phyloP scores from a whole-genome alignment of 2,113 vertebrate genomes.

The Crocuta crocuta region DNA sequence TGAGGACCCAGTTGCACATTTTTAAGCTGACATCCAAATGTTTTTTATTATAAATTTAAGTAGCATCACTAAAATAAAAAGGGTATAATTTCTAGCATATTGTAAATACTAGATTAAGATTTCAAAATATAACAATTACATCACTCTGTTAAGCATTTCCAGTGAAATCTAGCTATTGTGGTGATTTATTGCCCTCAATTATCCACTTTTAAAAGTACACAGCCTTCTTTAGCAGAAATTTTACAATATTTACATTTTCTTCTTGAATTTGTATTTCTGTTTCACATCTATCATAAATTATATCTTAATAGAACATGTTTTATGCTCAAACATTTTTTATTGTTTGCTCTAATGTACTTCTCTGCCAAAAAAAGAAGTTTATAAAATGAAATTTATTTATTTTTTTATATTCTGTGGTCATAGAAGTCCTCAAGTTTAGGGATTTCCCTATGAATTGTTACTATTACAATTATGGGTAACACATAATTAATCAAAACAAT shows the following conservation, averaged over 20 bases:
- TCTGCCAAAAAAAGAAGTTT: background rate
- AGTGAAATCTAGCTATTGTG: background rate
- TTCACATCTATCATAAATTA: background rate
- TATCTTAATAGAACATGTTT: background rate
- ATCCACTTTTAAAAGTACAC: background rate
- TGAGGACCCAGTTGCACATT: background rate
- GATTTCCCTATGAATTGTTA: background rate
- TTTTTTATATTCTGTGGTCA: background rate
- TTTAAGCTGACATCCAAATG: background rate
- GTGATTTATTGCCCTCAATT: slow-evolving; percentile 1
- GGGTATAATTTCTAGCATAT: background rate
- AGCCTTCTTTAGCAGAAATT: slow-evolving; percentile 20
- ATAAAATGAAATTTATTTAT: slow-evolving; percentile 19
- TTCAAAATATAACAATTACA: slow-evolving; percentile 11
- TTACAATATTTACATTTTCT: slow-evolving; percentile 46
- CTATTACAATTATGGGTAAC: background rate
- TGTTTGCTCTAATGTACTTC: background rate
- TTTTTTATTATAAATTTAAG: background rate
- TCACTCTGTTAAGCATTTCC: background rate
- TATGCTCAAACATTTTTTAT: background rate
- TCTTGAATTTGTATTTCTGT: slow-evolving; percentile 11
- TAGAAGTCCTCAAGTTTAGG: background rate
- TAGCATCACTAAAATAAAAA: background rate
- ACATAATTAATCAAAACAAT: background rate
- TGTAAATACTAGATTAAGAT: slow-evolving; percentile 13